These are phyloP conservation scores for Acanthaster planci DNA, from an alignment of 35 echinoderm and acorn worm species.

Conservation along the genomic window DNA sequence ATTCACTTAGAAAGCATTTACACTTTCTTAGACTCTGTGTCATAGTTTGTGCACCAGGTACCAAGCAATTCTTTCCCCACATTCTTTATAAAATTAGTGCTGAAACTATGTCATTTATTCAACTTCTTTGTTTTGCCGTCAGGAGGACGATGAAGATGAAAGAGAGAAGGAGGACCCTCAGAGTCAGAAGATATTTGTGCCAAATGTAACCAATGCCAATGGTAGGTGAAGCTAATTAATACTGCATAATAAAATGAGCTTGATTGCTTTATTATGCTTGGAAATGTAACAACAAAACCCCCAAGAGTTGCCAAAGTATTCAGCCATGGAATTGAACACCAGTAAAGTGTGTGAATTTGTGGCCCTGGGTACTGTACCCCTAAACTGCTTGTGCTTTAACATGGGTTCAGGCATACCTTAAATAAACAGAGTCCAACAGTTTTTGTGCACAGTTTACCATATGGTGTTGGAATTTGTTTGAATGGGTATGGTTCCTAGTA, in stretches of 20 bases:
- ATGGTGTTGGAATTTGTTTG: too few relatives aligned
- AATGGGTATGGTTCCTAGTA: too few relatives aligned
- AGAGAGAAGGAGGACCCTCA: not conserved
- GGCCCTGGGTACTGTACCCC: not conserved
- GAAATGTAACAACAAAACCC: not conserved
- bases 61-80: too few relatives aligned
- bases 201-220: not conserved
- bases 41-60: too few relatives aligned
- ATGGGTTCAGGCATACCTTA: too few relatives aligned
- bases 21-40: too few relatives aligned
- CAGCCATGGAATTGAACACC: not conserved
- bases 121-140: not conserved
- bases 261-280: not conserved
- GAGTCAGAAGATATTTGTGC: slow-evolving; percentile 12
- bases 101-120: not conserved
- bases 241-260: too few relatives aligned
- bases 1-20: too few relatives aligned
- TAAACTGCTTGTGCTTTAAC: too few relatives aligned
- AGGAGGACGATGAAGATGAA: slow-evolving; percentile 11
- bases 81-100: not conserved
- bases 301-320: not conserved
- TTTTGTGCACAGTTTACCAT: too few relatives aligned
- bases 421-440: too few relatives aligned
- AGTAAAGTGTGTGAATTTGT: not conserved
- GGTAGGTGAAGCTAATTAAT: not conserved